Evolutionary conservation across 2,888 invertebrate species (phyloP).

Genomic region (Agrochola circellaris): DNA sequence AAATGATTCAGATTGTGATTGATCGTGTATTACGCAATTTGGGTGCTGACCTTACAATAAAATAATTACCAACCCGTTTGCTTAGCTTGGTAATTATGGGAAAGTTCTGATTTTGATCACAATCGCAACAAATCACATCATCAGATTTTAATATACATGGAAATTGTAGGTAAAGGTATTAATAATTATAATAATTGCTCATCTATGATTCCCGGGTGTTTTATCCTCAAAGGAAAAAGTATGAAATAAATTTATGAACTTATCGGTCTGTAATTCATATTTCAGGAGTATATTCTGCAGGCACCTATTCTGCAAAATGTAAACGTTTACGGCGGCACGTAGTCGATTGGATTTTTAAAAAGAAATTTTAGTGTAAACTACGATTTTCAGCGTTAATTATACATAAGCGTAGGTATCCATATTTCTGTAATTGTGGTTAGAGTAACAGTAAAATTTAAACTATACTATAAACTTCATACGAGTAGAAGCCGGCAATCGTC

Average conservation of each 20-base stretch:
- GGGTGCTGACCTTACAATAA: too few species aligned
- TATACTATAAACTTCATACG: not conserved
- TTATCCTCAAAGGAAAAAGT: not conserved
- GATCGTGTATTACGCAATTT: too few species aligned
- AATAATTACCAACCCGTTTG: too few species aligned
- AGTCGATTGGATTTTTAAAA: not conserved
- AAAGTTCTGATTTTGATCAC: not conserved
- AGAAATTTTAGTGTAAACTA: not conserved
- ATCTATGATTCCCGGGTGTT: not conserved
- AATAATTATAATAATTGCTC: constrained; percentile 2
- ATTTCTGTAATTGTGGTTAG: not conserved
- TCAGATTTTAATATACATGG: not conserved
- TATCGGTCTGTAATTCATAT: not conserved
- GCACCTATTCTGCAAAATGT: constrained; percentile 5
- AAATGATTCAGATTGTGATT: too few species aligned
- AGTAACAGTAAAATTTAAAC: not conserved
- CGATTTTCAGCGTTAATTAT: not conserved
- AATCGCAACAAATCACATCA: constrained; percentile 2
- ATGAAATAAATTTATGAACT: not conserved
- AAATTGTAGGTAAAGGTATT: not conserved
- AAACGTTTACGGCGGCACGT: not conserved
- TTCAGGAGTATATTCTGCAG: not conserved
- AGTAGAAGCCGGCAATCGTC: not conserved
- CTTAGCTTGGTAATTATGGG: not conserved
- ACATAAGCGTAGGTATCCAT: not conserved